Conservation (phyloP, 2,888 invertebrate species). For the Steinernema hermaphroditum region DNA sequence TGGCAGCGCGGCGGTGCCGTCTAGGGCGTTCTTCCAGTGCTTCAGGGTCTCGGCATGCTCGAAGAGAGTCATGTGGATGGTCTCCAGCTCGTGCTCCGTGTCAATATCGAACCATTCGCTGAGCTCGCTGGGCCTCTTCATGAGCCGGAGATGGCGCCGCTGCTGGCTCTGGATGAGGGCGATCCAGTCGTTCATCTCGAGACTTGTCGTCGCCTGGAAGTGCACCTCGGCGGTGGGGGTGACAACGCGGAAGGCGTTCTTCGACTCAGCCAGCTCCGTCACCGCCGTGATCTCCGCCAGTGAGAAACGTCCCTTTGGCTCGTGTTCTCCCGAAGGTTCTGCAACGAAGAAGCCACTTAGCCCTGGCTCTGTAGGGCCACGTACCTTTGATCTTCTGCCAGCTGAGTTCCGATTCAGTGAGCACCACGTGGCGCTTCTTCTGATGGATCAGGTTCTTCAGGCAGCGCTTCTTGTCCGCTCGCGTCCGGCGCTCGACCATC, state of each 20-base stretch:
- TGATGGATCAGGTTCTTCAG: constrained; percentile 54
- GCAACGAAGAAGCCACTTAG: constrained; percentile 30
- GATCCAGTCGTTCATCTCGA: constrained; percentile 62
- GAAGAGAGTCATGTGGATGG: constrained; percentile 43
- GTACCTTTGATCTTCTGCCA: constrained; percentile 58
- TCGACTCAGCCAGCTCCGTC: constrained; percentile 45
- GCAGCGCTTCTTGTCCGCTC: constrained; percentile 46
- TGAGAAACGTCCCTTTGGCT: constrained; percentile 45
- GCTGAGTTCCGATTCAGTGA: constrained; percentile 54
- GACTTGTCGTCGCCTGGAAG: constrained; percentile 55
- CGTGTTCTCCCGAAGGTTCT: constrained; percentile 40
- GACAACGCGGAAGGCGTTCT: constrained; percentile 51
- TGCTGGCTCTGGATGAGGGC: constrained; percentile 48
- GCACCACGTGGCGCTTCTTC: constrained; percentile 51
- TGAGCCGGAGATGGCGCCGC: constrained; percentile 45
- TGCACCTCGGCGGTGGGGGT: constrained; percentile 48
- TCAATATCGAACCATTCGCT: constrained; percentile 43
- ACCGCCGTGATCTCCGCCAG: constrained; percentile 51
- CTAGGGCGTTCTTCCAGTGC: constrained; percentile 52
- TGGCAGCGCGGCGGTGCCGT: constrained; percentile 28
- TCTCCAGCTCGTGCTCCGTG: constrained; percentile 53
- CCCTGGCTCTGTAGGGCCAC: neutral
- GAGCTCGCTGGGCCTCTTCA: constrained; percentile 35
- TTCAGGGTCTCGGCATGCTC: constrained; percentile 53
- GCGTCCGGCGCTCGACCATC: constrained; percentile 45